These are phyloP conservation scores for Schizaphis graminum DNA, from an alignment of 2,888 invertebrate genomes.

Conservation along the genomic window DNA sequence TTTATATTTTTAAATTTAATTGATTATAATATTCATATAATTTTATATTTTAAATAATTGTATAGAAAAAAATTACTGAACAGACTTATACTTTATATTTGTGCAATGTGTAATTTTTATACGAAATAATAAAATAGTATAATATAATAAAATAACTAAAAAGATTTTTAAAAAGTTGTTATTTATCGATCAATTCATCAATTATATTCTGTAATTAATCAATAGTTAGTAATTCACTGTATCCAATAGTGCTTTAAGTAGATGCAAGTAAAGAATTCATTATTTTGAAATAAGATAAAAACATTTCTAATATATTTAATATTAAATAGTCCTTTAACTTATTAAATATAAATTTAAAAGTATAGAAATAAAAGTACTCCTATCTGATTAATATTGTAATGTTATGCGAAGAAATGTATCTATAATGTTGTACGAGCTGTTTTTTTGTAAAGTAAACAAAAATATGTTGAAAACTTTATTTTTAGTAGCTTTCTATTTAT, in stretches of 20 bases:
- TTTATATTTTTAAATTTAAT: too few species aligned
- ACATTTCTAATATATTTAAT: background rate
- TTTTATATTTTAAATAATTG: background rate
- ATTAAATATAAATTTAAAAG: background rate
- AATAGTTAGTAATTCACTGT: background rate
- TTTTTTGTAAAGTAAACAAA: background rate
- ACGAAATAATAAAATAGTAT: background rate
- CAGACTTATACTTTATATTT: too few species aligned
- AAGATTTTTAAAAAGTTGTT: background rate
- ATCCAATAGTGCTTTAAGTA: background rate
- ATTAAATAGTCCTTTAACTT: background rate
- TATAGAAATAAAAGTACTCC: background rate
- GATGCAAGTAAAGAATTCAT: background rate
- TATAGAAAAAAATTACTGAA: too few species aligned
- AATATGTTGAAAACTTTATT: background rate
- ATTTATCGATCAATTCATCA: background rate
- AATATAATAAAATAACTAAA: background rate
- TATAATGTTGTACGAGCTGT: background rate
- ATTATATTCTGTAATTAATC: background rate
- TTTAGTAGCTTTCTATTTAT: background rate
- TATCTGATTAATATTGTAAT: background rate
- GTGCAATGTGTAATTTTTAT: background rate
- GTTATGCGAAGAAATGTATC: background rate
- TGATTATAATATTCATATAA: background rate
- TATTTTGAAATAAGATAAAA: background rate